These are phyloP conservation scores for Allobates femoralis DNA, from an alignment of 2,797 vertebrate species.

Conservation along the genomic window DNA sequence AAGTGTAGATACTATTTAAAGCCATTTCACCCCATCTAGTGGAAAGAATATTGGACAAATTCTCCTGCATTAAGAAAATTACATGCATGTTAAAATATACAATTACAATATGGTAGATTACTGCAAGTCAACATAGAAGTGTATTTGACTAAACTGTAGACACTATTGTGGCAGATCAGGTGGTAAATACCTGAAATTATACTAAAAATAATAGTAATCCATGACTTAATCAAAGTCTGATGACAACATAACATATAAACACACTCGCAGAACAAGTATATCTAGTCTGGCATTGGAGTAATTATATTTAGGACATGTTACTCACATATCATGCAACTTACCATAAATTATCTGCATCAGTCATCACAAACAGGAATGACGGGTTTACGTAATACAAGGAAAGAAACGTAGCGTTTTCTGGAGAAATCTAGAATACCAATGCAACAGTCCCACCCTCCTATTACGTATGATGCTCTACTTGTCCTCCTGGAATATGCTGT, in stretches of 20 bases:
- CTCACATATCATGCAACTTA: not conserved
- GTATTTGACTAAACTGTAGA: not conserved
- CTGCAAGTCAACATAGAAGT: not conserved
- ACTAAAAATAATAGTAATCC: conserved; percentile 1
- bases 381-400: not conserved
- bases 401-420: not conserved
- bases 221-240: not conserved
- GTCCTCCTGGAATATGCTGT: not conserved
- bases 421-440: not conserved
- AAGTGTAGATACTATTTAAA: too few relatives aligned
- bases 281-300: not conserved
- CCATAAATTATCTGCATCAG: not conserved
- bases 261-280: not conserved
- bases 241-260: not conserved
- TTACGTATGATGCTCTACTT: too few relatives aligned
- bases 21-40: too few relatives aligned
- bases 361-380: not conserved
- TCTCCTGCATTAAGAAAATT: too few relatives aligned
- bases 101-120: too few relatives aligned
- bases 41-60: too few relatives aligned
- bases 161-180: not conserved
- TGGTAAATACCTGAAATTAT: not conserved
- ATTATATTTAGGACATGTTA: conserved; percentile 22
- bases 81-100: too few relatives aligned
- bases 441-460: not conserved